Conservation (phyloP, 2,888 invertebrate species). For the Ecliptopera silaceata region DNA sequence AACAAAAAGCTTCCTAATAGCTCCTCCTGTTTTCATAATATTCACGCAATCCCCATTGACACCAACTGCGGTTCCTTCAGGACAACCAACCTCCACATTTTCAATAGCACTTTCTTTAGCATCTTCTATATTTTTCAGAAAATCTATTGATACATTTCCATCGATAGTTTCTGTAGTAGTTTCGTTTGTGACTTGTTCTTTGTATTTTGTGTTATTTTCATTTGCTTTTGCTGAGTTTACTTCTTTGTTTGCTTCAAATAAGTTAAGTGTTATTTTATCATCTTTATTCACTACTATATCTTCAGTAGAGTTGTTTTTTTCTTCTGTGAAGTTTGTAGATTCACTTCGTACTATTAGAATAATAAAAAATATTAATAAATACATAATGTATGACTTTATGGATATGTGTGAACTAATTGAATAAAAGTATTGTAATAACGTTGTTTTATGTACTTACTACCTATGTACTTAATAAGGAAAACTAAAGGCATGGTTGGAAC, state of each 20-base stretch:
- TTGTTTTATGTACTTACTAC: too few species aligned
- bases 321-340: slow-evolving; percentile 6
- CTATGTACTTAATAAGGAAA: not conserved
- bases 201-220: not conserved
- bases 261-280: not conserved
- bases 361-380: not conserved
- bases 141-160: slow-evolving; percentile 1
- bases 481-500: too few species aligned
- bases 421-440: too few species aligned
- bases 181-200: not conserved
- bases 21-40: not conserved
- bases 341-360: slow-evolving; percentile 1
- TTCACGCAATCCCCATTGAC: not conserved
- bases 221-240: not conserved
- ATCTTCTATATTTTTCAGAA: slow-evolving; percentile 1
- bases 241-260: not conserved
- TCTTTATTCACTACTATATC: not conserved
- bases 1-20: slow-evolving; percentile 17
- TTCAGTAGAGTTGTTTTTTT: not conserved
- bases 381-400: not conserved
- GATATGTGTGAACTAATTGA: not conserved
- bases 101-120: slow-evolving; percentile 2
- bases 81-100: not conserved
- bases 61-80: slow-evolving; percentile 1
- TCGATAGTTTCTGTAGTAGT: not conserved